A percentile compares a stretch with the other conserved stretches of the same genome.
Conservation (phyloP, 2,113 vertebrate species). For the Oceanodroma tethys region DNA sequence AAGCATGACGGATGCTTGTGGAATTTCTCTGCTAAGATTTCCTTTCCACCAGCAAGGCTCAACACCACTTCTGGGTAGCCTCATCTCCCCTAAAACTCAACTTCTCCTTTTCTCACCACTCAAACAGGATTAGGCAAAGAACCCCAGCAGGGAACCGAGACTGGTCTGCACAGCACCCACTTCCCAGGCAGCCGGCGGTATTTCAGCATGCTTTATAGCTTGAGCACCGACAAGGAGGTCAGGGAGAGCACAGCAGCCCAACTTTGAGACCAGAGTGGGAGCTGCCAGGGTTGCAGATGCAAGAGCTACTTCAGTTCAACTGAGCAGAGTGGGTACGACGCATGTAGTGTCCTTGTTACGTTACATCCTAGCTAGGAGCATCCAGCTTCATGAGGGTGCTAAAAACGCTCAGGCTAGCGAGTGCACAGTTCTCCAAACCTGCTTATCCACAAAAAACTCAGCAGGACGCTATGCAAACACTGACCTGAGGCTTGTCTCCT, state of each 20-base stretch:
- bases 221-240: background rate
- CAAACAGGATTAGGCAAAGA: background rate
- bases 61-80: background rate
- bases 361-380: background rate
- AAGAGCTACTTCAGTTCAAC: background rate
- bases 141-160: rapidly evolving
- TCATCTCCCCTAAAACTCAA: rapidly evolving
- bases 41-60: background rate
- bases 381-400: rapidly evolving
- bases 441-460: background rate
- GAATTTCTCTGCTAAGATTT: background rate
- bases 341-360: rapidly evolving
- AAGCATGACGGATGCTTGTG: rapidly evolving
- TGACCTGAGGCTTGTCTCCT: background rate
- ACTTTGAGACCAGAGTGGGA: background rate
- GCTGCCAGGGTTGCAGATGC: too few species aligned
- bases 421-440: rapidly evolving
- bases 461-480: background rate
- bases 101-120: background rate
- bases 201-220: background rate
- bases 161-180: rapidly evolving
- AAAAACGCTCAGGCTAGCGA: background rate
- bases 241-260: background rate
- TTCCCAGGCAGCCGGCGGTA: background rate
- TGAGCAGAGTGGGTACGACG: rapidly evolving